Base-by-base conservation (phyloP, 2,888 invertebrate species). In the Rhagophthalmus giganteus region DNA sequence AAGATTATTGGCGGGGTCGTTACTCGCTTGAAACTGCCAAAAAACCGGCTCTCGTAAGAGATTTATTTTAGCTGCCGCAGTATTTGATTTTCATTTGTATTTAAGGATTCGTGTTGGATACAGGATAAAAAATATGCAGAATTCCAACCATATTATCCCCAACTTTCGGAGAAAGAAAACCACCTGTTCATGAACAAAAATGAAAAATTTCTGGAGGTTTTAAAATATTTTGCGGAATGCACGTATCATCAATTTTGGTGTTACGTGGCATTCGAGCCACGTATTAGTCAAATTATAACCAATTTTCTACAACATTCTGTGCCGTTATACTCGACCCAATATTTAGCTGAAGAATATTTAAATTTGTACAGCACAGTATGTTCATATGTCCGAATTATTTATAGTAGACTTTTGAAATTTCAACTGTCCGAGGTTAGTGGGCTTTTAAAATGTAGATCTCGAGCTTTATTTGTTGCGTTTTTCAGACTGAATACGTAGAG, bases 391-490 rank as follows among this genome's bases (percentile, higher is more conserved):
- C 83, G 92, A 35, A 76, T 86, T 12, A 77, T 90, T 5, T 85
- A 88, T 65, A 81, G 87, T 58, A 81, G 94, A 63, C 79, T 95
- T 58, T 79, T 89, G 6, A 91, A 90, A 7, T 85, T 85, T 71
- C 86, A 85, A 62, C 90, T 92, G 70, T 86, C 86, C 9, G 81
- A 84, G 74, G 87, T 87, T 69, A 68, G 55, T 57, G 12, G 20
- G 11, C 11, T 30, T 7, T 25, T 35, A 35, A 68, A n/a, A n/a
- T n/a, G n/a, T n/a, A n/a, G n/a, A n/a, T n/a, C n/a, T n/a, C n/a
- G n/a, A n/a, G n/a, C 2, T 32, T 7, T 7, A 3, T 32, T 32
- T 14, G 10, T n/a, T n/a, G n/a, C n/a, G n/a, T n/a, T n/a, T n/a
- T 71, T 60, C 47, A 73, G 72, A 57, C 40, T 34, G 74, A 74